Evolutionary conservation across 2,113 vertebrate genomes (phyloP).

Genomic region (Puntigrus tetrazona): DNA sequence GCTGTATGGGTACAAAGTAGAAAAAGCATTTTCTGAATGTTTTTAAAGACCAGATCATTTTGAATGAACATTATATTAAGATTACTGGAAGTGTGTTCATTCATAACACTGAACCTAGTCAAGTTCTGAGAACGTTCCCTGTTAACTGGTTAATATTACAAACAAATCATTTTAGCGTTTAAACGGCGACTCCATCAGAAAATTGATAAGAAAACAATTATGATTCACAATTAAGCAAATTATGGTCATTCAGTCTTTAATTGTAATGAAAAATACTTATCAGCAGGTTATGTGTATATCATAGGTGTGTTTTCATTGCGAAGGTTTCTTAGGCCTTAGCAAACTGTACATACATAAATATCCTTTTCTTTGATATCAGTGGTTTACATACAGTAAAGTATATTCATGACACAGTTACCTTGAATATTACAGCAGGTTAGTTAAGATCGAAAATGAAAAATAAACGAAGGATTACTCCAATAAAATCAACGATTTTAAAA

Average conservation of each 20-base stretch:
- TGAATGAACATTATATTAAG: too few species aligned
- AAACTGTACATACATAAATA: slow-evolving; percentile 87
- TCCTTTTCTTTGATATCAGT: slow-evolving; percentile 44
- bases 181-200: neutral
- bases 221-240: neutral
- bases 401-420: slow-evolving; percentile 58
- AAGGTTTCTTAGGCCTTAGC: slow-evolving; percentile 72
- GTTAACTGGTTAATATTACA: neutral
- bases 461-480: slow-evolving; percentile 76
- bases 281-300: slow-evolving; percentile 53
- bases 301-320: slow-evolving; percentile 63
- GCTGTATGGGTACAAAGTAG: too few species aligned
- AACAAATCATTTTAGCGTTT: neutral
- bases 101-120: too few species aligned
- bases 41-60: too few species aligned
- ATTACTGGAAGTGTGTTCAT: too few species aligned
- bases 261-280: slow-evolving; percentile 42
- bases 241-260: slow-evolving; percentile 23
- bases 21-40: too few species aligned
- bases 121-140: too few species aligned
- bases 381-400: slow-evolving; percentile 46
- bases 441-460: slow-evolving; percentile 75
- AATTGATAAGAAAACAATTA: neutral
- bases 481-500: slow-evolving; percentile 72
- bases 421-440: slow-evolving; percentile 60